Conservation (phyloP, 2,797 vertebrate species). For the Malacoctenus gilli region DNA sequence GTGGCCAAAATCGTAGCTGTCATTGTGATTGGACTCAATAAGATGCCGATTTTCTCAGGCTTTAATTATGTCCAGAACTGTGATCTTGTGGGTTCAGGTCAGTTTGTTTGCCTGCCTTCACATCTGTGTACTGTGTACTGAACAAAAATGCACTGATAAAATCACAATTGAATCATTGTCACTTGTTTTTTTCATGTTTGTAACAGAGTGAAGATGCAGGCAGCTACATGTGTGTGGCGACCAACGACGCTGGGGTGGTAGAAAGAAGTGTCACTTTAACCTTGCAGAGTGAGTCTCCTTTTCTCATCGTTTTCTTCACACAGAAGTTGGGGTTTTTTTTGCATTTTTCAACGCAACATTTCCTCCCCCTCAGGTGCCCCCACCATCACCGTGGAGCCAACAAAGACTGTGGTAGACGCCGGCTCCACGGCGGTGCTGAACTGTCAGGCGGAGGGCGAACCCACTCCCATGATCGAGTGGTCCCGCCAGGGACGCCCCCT, state of each 20-base stretch:
- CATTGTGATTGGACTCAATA: too few relatives aligned
- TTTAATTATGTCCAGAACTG: too few relatives aligned
- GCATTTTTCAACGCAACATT: too few relatives aligned
- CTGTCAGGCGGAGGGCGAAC: slow-evolving; percentile 91
- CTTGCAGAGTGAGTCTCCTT: slow-evolving; percentile 87
- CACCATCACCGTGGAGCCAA: slow-evolving; percentile 84
- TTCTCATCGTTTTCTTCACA: too few relatives aligned
- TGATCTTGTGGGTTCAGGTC: too few relatives aligned
- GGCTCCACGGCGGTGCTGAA: slow-evolving; percentile 86
- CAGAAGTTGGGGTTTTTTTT: too few relatives aligned
- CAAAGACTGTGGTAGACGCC: slow-evolving; percentile 83
- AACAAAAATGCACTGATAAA: neutral
- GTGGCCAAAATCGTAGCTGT: too few relatives aligned
- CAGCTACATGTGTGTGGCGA: slow-evolving; percentile 92
- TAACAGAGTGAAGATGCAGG: slow-evolving; percentile 92
- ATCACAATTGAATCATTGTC: neutral
- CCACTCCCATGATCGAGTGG: slow-evolving; percentile 86
- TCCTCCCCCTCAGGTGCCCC: slow-evolving; percentile 92
- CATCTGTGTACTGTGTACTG: neutral
- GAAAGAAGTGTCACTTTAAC: slow-evolving; percentile 89
- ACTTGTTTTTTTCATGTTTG: neutral
- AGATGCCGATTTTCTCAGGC: too few relatives aligned
- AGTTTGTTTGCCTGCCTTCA: too few relatives aligned
- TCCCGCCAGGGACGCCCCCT: slow-evolving; percentile 83
- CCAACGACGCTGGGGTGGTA: slow-evolving; percentile 91